Evolutionary conservation across 2,797 vertebrate genomes (phyloP).

Genomic region (Acestrorhynchus altus): DNA sequence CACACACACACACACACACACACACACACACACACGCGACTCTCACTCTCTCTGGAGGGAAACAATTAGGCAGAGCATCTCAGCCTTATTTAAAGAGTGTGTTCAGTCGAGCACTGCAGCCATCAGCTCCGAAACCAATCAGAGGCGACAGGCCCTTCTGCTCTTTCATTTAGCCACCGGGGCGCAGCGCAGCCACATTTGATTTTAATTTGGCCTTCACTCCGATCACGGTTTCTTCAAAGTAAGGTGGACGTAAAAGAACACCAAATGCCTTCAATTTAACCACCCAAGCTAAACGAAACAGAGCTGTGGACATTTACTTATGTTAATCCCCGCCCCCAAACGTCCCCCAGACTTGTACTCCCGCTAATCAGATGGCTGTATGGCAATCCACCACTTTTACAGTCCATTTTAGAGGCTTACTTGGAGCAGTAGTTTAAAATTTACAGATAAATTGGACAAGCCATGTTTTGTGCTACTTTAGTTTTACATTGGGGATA

Average conservation of each 20-base stretch:
- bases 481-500: no score
- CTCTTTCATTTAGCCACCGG: slow-evolving; percentile 21
- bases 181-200: slow-evolving; percentile 64
- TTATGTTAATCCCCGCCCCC: slow-evolving; percentile 70
- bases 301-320: slow-evolving; percentile 64
- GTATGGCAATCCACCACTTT: slow-evolving; percentile 77
- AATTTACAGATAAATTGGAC: no score
- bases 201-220: slow-evolving; percentile 70
- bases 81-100: slow-evolving; percentile 51
- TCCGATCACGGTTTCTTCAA: slow-evolving; percentile 79
- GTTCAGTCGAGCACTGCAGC: slow-evolving; percentile 66
- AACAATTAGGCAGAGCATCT: slow-evolving; percentile 65
- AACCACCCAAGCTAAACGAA: slow-evolving; percentile 82
- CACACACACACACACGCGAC: no score
- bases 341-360: slow-evolving; percentile 3
- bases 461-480: no score
- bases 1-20: no score
- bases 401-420: background rate
- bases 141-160: slow-evolving; percentile 62
- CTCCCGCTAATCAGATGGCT: slow-evolving; percentile 65
- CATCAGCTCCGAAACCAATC: slow-evolving; percentile 71
- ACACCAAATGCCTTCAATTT: slow-evolving; percentile 84
- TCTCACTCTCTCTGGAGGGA: background rate
- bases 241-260: slow-evolving; percentile 70
- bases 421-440: background rate